These are phyloP conservation scores for Zeuzera pyrina DNA, from an alignment of 2,888 invertebrate genomes.

Conservation along the genomic window DNA sequence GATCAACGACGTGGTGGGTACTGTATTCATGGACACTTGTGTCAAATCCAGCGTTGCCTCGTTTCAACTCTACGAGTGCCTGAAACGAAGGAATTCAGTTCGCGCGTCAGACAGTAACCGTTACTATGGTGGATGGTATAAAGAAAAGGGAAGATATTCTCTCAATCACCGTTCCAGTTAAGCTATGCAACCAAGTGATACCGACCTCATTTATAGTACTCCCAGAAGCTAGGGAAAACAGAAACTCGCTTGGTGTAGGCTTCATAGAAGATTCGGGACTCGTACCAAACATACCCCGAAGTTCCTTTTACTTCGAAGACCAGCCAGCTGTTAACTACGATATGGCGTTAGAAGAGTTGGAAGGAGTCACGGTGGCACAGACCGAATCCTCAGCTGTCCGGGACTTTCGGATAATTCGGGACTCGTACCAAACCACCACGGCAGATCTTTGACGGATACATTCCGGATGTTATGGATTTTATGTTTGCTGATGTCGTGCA, in stretches of 20 bases:
- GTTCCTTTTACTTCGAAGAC: not conserved
- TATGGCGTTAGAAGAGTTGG: constrained; percentile 1
- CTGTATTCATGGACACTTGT: constrained; percentile 11
- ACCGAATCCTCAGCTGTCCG: not conserved
- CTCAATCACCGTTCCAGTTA: not conserved
- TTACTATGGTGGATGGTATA: no score
- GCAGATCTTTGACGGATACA: not conserved
- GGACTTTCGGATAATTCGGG: no score
- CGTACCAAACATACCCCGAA: not conserved
- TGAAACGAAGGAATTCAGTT: constrained; percentile 6
- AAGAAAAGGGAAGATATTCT: no score
- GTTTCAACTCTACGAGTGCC: constrained; percentile 5
- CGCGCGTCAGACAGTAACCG: no score
- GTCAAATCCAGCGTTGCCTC: constrained; percentile 13
- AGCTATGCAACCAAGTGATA: constrained; percentile 5
- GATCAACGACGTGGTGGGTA: constrained; percentile 5
- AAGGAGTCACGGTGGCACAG: not conserved
- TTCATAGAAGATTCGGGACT: constrained; percentile 1
- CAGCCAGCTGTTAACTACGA: not conserved
- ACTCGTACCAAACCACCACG: not conserved
- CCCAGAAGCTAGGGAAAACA: not conserved
- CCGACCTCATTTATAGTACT: constrained; percentile 1
- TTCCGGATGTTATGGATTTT: not conserved
- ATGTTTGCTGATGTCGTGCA: not conserved
- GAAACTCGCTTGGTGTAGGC: constrained; percentile 1